phyloP scores from a whole-genome alignment of 2,797 vertebrate genomes.

The Dermochelys coriacea region DNA sequence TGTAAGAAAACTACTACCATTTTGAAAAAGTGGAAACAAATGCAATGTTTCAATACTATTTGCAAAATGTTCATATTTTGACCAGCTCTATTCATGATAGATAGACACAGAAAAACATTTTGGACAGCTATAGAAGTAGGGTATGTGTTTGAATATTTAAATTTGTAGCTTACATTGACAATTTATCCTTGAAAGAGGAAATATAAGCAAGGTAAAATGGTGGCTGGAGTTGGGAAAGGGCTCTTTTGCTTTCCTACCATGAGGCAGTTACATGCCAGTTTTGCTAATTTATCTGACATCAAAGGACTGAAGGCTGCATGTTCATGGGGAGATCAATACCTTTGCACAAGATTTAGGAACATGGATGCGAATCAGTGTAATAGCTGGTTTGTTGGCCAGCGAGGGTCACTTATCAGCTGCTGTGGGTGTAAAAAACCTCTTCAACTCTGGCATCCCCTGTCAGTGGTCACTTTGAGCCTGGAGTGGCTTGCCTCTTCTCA shows the following conservation, averaged over 20 bases:
- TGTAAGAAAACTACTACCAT: not conserved
- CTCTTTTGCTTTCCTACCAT: not conserved
- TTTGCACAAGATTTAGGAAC: not conserved
- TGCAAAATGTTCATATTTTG: not conserved
- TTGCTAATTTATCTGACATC: not conserved
- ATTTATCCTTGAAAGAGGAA: not conserved
- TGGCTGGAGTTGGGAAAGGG: not conserved
- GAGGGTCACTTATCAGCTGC: not conserved
- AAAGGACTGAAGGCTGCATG: not conserved
- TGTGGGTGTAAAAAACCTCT: not conserved
- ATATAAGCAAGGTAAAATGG: not conserved
- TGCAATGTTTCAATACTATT: not conserved
- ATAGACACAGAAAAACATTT: not conserved
- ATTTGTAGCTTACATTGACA: not conserved
- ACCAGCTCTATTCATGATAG: not conserved
- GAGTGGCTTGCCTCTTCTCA: too few species aligned
- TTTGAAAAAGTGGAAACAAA: not conserved
- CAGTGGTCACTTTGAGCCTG: too few species aligned
- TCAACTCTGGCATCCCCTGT: too few species aligned
- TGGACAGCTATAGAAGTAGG: not conserved
- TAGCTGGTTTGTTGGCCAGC: not conserved
- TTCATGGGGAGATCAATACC: not conserved
- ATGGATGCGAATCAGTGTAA: not conserved
- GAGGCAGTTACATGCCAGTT: not conserved
- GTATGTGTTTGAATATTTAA: not conserved